Evolutionary conservation across 2,113 vertebrate species (phyloP), one percentile per base, ranked within the genome.

Genomic region (Rhagologus leucostigma): DNA sequence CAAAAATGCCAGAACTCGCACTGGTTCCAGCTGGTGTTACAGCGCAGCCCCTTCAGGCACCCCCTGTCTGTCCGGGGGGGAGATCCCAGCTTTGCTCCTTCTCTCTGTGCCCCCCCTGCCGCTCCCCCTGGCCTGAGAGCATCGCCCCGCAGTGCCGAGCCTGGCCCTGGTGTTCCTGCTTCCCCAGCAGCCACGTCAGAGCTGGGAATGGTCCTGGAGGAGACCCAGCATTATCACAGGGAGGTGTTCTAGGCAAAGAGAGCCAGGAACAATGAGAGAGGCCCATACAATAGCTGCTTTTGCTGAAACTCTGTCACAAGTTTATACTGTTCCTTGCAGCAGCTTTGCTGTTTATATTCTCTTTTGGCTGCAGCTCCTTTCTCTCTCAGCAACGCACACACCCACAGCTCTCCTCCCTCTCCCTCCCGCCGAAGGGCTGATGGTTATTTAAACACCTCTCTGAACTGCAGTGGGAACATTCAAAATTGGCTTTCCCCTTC

Each of bases 331-430:
- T 92, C 69, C 47, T 84, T 91, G 22, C 49, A 65, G 21, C 33
- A 50, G 50, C 57, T 94, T 87, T 92, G 47, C 82, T 42, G 64
- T 91, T 90, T 56, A n/a, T 56, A n/a, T 79, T 77, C 71, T 68
- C 71, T 64, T 78, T 41, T 73, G 44, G 50, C 6, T 44, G 60
- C 13, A 83, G 24, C 39, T 65, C 65, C 44, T 63, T 78, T 65
- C 52, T 52, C 26, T 30, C 82, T 42, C 53, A 29, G 41, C 57
- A 47, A 22, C 18, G 16, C 35, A 21, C 9, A 7, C 12, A 27
- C 50, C 49, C 63, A 33, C 42, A 71, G 63, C 39, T 79, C 56
- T 18, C 27, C n/a, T 81, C 55, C 53, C 26, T 64, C 44, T 47
- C n/a, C 42, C 37, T 82, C 65, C 46, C 50, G 10, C 56, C 33